Evolutionary conservation across 2,797 vertebrate genomes (phyloP).

Genomic region (Tarsius wallacei): DNA sequence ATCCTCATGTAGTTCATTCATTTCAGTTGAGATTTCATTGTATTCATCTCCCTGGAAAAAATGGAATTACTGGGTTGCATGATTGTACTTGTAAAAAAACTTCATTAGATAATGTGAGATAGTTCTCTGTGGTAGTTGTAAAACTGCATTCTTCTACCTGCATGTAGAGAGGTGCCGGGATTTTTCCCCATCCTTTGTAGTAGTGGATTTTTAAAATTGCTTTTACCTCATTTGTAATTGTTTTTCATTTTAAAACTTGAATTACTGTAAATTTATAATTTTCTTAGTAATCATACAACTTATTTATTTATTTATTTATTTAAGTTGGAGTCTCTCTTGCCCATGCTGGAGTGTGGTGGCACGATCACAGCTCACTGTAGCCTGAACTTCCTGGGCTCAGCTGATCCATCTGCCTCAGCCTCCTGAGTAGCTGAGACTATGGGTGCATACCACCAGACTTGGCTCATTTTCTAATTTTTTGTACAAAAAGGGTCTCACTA

Average conservation of each 20-base stretch:
- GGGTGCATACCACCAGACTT: too few species aligned
- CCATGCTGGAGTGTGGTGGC: too few species aligned
- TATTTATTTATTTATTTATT: too few species aligned
- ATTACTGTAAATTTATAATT: background rate
- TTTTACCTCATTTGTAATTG: background rate
- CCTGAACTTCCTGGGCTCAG: too few species aligned
- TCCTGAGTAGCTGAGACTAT: too few species aligned
- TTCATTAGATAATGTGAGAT: background rate
- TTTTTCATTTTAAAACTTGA: background rate
- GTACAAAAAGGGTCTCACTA: too few species aligned
- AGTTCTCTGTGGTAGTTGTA: background rate
- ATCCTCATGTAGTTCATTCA: background rate
- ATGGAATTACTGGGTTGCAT: background rate
- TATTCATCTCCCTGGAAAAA: background rate
- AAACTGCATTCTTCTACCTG: background rate
- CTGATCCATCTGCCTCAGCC: too few species aligned
- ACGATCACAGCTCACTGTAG: too few species aligned
- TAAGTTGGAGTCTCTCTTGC: too few species aligned
- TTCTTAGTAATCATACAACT: constrained; percentile 24
- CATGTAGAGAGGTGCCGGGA: background rate
- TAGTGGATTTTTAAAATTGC: background rate
- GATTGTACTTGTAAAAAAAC: constrained; percentile 33
- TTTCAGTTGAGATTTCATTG: constrained; percentile 35
- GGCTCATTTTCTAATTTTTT: too few species aligned
- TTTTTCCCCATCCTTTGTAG: background rate